Evolutionary conservation across 2,113 vertebrate genomes (phyloP).

Genomic region (Cebus imitator): DNA sequence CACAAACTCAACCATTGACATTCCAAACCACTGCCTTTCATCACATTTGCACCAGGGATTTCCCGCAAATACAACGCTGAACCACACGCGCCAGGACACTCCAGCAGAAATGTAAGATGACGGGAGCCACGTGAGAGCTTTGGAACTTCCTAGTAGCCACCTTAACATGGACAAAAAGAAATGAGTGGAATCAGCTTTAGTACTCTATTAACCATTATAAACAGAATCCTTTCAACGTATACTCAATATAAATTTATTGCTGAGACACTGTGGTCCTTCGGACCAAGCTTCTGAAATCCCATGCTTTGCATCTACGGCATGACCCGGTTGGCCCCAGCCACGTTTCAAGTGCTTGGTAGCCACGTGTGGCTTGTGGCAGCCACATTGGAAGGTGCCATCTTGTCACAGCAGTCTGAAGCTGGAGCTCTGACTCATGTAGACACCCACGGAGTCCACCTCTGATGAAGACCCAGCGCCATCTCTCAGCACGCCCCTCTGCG

Average conservation of each 20-base stretch:
- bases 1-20: background rate
- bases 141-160: background rate
- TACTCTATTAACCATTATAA: background rate
- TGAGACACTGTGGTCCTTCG: fast-evolving
- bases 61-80: background rate
- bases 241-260: background rate
- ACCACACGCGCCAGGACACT: background rate
- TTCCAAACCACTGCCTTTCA: background rate
- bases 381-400: too few species aligned
- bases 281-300: fast-evolving
- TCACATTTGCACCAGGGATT: background rate
- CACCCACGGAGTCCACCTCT: fast-evolving
- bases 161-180: background rate
- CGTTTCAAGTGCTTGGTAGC: fast-evolving
- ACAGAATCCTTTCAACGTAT: background rate
- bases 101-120: background rate
- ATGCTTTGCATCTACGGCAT: fast-evolving
- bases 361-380: background rate
- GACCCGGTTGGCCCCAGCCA: background rate
- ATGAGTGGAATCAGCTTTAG: background rate
- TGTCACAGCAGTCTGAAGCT: background rate
- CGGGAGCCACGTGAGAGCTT: background rate
- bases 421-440: fast-evolving
- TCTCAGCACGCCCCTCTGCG: too few species aligned
- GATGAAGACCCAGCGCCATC: fast-evolving